These are phyloP conservation scores for Alfaro cultratus DNA, from an alignment of 2,797 vertebrate genomes.

Conservation along the genomic window DNA sequence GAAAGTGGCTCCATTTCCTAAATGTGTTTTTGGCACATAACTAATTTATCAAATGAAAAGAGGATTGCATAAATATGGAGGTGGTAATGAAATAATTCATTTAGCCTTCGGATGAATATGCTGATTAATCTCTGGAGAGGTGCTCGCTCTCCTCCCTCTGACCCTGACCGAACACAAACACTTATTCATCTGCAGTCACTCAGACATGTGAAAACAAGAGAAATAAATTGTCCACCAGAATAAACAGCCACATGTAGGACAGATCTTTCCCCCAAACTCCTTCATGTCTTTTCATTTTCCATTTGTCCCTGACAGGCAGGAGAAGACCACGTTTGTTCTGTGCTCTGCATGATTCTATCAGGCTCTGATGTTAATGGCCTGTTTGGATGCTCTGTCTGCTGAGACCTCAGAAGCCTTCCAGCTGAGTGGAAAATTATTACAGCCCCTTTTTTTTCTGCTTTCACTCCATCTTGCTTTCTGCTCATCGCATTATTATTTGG, in stretches of 20 bases:
- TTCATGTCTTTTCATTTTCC: conserved; percentile 2
- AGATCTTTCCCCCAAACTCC: not conserved
- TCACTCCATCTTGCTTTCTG: conserved; percentile 21
- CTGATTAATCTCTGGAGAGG: conserved; percentile 18
- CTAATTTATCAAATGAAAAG: not conserved
- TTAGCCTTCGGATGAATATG: conserved; percentile 10
- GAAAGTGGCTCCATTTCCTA: not conserved
- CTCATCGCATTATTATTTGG: conserved; percentile 27
- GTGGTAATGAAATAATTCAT: not conserved
- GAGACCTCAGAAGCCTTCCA: conserved; percentile 40
- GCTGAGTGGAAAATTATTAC: conserved; percentile 28
- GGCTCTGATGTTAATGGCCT: conserved; percentile 39
- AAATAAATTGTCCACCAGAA: not conserved
- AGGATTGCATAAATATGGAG: too few species aligned
- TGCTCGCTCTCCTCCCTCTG: conserved; percentile 12
- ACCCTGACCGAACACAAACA: conserved; percentile 44
- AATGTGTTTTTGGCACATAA: not conserved
- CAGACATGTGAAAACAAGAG: conserved; percentile 3
- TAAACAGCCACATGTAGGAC: conserved; percentile 17
- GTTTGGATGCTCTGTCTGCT: conserved; percentile 42
- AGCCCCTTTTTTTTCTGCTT: conserved; percentile 13
- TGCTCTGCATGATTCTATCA: conserved; percentile 27
- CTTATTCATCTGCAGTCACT: conserved; percentile 37
- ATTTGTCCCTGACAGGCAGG: not conserved
- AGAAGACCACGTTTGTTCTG: conserved; percentile 13